Conservation (phyloP, 2,113 vertebrate genomes). For the Triplophysa tibetana region DNA sequence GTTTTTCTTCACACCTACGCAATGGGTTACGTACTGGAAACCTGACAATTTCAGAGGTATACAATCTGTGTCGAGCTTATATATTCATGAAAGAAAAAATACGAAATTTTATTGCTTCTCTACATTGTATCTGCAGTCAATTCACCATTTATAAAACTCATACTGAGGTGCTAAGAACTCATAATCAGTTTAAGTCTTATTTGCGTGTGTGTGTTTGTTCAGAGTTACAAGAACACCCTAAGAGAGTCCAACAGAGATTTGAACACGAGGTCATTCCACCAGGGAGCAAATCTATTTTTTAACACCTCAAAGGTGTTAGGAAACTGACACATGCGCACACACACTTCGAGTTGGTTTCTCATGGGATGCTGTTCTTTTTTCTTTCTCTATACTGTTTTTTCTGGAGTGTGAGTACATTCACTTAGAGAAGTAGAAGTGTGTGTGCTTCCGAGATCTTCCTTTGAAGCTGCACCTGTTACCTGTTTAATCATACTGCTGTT, state of each 20-base stretch:
- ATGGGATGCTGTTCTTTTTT: background rate
- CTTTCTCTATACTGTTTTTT: background rate
- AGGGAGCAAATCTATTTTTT: constrained; percentile 27
- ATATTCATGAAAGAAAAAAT: background rate
- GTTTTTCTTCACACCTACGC: background rate
- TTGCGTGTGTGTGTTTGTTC: constrained; percentile 13
- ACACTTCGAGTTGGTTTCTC: background rate
- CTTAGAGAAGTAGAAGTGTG: background rate
- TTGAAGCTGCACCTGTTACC: background rate
- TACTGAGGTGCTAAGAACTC: background rate
- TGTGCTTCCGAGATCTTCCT: background rate
- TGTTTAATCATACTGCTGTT: background rate
- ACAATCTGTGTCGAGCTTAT: background rate
- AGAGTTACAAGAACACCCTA: constrained; percentile 10
- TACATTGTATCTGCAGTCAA: constrained; percentile 15
- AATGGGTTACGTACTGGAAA: background rate
- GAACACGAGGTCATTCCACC: background rate
- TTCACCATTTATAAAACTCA: background rate
- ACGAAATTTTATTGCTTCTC: background rate
- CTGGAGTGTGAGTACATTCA: background rate
- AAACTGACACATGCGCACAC: background rate
- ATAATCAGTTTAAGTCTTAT: background rate
- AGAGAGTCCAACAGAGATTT: background rate
- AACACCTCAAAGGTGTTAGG: constrained; percentile 13
- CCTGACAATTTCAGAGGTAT: background rate